These are phyloP conservation scores for Isoperla grammatica DNA, from an alignment of 2,888 invertebrate species.

Conservation along the genomic window DNA sequence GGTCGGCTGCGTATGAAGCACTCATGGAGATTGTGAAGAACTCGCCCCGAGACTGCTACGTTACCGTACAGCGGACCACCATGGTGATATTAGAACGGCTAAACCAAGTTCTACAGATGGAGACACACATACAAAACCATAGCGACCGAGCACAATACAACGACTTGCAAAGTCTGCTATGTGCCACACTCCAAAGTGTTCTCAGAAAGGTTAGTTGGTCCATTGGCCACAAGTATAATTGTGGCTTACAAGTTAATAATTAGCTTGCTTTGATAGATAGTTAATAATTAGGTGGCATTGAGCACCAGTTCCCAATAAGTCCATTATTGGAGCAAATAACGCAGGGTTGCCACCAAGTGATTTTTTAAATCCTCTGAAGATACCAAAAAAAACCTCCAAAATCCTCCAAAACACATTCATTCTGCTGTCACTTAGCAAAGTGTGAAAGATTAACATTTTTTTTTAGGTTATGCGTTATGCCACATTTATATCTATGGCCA, in stretches of 20 bases:
- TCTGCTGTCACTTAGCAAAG: too few relatives aligned
- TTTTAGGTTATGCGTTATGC: too few relatives aligned
- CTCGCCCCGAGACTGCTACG: slow-evolving; percentile 94
- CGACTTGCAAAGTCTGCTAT: slow-evolving; percentile 91
- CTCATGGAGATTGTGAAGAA: slow-evolving; percentile 99
- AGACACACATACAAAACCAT: slow-evolving; percentile 77
- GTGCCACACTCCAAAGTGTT: slow-evolving; percentile 76
- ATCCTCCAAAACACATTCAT: too few relatives aligned
- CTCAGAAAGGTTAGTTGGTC: slow-evolving; percentile 4
- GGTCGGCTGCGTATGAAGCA: slow-evolving; percentile 97
- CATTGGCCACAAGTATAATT: background rate
- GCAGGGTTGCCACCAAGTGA: too few relatives aligned
- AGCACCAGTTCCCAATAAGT: too few relatives aligned
- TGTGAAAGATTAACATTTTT: too few relatives aligned
- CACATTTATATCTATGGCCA: too few relatives aligned
- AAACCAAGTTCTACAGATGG: slow-evolving; percentile 93
- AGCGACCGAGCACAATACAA: slow-evolving; percentile 90
- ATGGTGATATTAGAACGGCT: slow-evolving; percentile 92
- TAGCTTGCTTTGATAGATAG: background rate
- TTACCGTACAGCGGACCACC: slow-evolving; percentile 93
- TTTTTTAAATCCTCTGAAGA: too few relatives aligned
- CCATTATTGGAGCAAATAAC: too few relatives aligned
- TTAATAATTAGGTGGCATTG: background rate
- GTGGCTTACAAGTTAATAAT: background rate
- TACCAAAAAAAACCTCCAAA: too few relatives aligned